These are phyloP conservation scores for Ametastegia equiseti DNA, from an alignment of 2,888 invertebrate genomes.

Conservation along the genomic window DNA sequence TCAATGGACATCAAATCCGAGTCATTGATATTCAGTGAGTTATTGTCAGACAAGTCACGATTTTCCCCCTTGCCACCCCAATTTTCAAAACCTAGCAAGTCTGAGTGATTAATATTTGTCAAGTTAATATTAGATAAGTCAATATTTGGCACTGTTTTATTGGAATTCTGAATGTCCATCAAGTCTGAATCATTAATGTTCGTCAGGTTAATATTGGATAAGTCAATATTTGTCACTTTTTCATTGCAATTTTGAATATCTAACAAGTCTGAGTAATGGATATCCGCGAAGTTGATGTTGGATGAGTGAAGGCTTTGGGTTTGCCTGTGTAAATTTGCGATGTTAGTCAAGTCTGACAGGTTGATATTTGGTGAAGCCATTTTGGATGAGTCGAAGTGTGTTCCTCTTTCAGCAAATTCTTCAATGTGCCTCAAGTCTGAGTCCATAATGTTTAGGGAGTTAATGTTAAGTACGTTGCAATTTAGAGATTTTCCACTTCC, in stretches of 20 bases:
- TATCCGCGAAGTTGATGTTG: background rate
- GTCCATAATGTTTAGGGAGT: background rate
- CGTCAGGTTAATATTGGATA: background rate
- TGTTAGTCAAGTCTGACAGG: background rate
- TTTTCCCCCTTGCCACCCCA: background rate
- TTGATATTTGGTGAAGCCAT: background rate
- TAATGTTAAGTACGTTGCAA: background rate
- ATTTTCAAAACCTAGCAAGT: background rate
- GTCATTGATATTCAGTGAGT: background rate
- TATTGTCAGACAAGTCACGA: background rate
- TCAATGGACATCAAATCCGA: constrained; percentile 5
- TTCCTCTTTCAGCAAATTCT: background rate
- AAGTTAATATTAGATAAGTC: background rate
- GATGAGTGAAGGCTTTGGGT: background rate
- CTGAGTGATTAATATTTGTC: background rate
- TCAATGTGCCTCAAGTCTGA: background rate
- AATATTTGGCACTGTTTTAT: background rate
- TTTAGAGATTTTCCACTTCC: background rate
- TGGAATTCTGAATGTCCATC: background rate
- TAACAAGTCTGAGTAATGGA: background rate
- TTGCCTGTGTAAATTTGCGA: background rate
- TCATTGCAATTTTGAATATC: background rate
- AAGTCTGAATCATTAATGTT: background rate
- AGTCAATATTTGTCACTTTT: background rate
- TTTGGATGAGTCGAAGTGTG: background rate